Conservation (phyloP, 2,888 invertebrate genomes). For the Drosophila picticornis region DNA sequence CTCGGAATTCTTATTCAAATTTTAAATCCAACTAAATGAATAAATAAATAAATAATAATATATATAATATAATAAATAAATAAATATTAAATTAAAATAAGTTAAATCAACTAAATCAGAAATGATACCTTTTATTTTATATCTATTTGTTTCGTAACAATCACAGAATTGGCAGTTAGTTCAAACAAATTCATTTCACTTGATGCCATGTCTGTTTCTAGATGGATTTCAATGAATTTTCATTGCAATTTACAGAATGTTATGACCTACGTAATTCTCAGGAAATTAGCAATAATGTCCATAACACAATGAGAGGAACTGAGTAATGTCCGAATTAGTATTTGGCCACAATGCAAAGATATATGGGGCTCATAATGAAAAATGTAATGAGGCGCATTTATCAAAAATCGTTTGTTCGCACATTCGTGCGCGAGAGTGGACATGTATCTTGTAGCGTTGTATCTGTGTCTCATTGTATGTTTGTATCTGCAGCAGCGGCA, state of each 20-base stretch:
- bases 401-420: constrained; percentile 77
- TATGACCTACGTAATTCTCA: constrained; percentile 7
- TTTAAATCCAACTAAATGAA: neutral
- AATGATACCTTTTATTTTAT: neutral
- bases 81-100: neutral
- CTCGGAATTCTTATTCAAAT: neutral
- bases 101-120: neutral
- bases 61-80: neutral
- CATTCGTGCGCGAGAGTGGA: constrained; percentile 23
- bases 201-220: neutral
- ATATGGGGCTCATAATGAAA: constrained; percentile 71
- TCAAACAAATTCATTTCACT: neutral
- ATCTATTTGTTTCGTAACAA: neutral
- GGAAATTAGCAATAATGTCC: constrained; percentile 39
- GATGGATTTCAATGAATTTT: neutral
- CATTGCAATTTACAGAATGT: constrained; percentile 19
- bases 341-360: constrained; percentile 59
- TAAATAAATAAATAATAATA: neutral
- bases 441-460: constrained; percentile 47
- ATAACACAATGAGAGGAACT: constrained; percentile 27
- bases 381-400: constrained; percentile 75
- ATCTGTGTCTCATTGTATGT: constrained; percentile 22
- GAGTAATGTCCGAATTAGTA: constrained; percentile 30
- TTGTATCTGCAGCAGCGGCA: constrained; percentile 62
- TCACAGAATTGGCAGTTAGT: neutral